Base-by-base conservation (phyloP, 2,888 invertebrate species). In the Quadroppia sp. region DNA sequence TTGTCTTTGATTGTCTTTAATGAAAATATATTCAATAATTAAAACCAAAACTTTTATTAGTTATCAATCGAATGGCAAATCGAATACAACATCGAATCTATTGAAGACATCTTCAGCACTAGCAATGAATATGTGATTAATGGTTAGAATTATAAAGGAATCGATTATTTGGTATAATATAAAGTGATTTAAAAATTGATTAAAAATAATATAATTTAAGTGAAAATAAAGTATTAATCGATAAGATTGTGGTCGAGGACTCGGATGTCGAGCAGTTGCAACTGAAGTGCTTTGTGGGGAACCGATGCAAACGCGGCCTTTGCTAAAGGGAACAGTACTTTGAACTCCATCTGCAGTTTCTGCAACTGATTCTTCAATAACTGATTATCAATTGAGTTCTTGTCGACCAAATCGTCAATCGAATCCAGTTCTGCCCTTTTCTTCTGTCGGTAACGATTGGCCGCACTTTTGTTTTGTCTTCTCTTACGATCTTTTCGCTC, bases 291-390 rank as follows among this genome's bases (percentile, higher is more conserved):
- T 40, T 40, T 64, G n/a, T 36, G 11, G 64, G 17, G 9, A n/a
- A 30, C 64, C 9, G 64, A 3, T 6, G 64, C 64, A 20, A 64
- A 64, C 7, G 64, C 64, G 11, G 64, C 64, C 40, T 64, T 64
- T 64, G 64, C 64, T 20, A 64, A 64, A 30, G 64, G 64, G 20
- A 13, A 64, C 3, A 64, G 30, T n/a, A 64, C 64, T 64, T 64
- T 36, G 64, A 64, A 64, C 40, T 64, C 64, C 64, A 64, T 64
- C 40, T 64, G 64, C 32, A 64, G 40, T 36, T 64, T 64, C 40
- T 64, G 36, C 20, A 64, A 36, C 40, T 64, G 36, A 25, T 13
- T 30, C 13, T 36, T 64, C 36, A 64, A 23, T 53, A 7, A n/a
- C 1, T 36, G 2, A 17, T 36, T 36, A 11, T 36, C 15, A 17